A percentile compares a stretch with the other conserved stretches of the same genome.
Evolutionary conservation across 2,113 vertebrate genomes (phyloP).

Genomic region (Paralichthys olivaceus): DNA sequence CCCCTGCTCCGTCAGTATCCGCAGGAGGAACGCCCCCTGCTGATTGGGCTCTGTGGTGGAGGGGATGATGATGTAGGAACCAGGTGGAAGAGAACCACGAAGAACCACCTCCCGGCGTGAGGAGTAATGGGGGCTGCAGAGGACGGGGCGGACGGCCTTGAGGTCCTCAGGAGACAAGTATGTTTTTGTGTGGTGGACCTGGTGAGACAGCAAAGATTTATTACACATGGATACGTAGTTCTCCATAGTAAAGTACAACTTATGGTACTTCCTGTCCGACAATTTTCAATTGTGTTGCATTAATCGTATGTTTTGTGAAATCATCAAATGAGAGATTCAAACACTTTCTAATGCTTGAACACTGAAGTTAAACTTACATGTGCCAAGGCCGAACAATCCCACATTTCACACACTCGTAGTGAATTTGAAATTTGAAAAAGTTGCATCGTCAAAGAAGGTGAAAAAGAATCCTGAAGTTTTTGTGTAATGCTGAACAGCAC

Average conservation of each 20-base stretch:
- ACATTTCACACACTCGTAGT: no score
- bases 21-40: constrained; percentile 80
- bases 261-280: no score
- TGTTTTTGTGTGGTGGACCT: constrained; percentile 52
- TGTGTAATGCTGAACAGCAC: no score
- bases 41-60: constrained; percentile 64
- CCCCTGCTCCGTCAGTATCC: constrained; percentile 79
- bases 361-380: no score
- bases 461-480: no score
- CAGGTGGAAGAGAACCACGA: constrained; percentile 66
- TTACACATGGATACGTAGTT: no score
- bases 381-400: no score
- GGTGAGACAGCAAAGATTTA: constrained; percentile 4
- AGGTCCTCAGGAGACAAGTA: constrained; percentile 70
- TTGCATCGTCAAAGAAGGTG: no score
- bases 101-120: constrained; percentile 75
- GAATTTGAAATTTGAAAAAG: no score
- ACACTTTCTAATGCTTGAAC: no score
- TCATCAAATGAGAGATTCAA: not conserved
- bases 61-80: constrained; percentile 82
- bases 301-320: not conserved
- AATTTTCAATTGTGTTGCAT: no score
- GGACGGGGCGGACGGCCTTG: constrained; percentile 20
- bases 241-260: no score
- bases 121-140: constrained; percentile 30